Conservation (phyloP, 64 coral and sea anemone species). For the Montipora foliosa region DNA sequence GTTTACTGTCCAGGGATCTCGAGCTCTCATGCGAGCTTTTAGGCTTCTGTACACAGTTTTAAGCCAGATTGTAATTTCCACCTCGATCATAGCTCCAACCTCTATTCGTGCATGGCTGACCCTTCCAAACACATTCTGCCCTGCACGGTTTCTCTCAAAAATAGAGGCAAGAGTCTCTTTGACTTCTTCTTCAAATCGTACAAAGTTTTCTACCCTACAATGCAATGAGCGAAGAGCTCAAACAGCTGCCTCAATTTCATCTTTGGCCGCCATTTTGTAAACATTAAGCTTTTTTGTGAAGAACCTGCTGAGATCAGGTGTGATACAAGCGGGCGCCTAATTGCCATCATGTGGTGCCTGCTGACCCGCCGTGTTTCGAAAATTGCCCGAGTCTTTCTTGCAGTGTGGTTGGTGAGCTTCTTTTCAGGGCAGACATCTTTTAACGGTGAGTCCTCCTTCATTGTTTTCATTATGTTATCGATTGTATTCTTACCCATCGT, state of each 20-base stretch:
- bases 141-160: background rate
- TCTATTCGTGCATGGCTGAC: background rate
- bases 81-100: background rate
- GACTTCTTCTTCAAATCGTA: slow-evolving; percentile 45
- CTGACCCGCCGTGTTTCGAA: background rate
- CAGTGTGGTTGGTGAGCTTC: too few relatives aligned
- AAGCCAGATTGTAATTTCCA: background rate
- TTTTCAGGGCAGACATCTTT: too few relatives aligned
- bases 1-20: slow-evolving; percentile 4
- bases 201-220: background rate
- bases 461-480: too few relatives aligned
- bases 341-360: background rate
- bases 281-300: too few relatives aligned
- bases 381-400: too few relatives aligned
- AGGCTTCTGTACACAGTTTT: background rate
- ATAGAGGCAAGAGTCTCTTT: background rate
- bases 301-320: background rate
- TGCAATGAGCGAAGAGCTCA: slow-evolving; percentile 14
- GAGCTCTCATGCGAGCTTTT: slow-evolving; percentile 17
- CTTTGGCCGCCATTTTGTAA: too few relatives aligned
- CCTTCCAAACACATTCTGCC: background rate
- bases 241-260: background rate
- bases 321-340: background rate
- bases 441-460: too few relatives aligned
- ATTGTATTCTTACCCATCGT: too few relatives aligned